These are phyloP conservation scores for Miichthys miiuy DNA, from an alignment of 2,797 vertebrate species.

Conservation along the genomic window DNA sequence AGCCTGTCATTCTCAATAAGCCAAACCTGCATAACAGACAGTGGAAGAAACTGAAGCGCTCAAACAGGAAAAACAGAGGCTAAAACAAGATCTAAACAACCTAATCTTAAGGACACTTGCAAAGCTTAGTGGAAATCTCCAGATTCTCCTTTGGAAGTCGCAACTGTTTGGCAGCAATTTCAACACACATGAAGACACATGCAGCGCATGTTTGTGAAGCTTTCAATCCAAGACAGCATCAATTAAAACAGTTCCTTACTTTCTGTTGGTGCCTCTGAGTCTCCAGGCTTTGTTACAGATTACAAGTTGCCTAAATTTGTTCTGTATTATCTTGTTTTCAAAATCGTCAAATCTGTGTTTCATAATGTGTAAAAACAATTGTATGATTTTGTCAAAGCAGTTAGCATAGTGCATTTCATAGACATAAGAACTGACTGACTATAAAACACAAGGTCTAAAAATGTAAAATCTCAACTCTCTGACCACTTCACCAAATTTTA, in stretches of 20 bases:
- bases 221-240: background rate
- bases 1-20: constrained; percentile 1
- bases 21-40: background rate
- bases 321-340: background rate
- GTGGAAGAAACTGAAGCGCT: constrained; percentile 16
- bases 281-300: background rate
- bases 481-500: too few relatives aligned
- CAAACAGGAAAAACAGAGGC: constrained; percentile 26
- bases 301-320: background rate
- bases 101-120: constrained; percentile 6
- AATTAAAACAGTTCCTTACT: background rate
- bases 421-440: too few relatives aligned
- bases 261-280: background rate
- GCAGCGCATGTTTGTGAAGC: background rate
- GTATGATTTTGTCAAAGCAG: background rate
- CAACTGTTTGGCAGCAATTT: background rate
- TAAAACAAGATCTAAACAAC: constrained; percentile 23
- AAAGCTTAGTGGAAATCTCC: constrained; percentile 2
- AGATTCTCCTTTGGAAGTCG: background rate
- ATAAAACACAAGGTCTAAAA: too few relatives aligned
- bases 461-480: too few relatives aligned
- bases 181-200: background rate
- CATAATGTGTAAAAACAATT: background rate
- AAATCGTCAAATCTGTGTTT: background rate
- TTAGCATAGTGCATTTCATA: background rate